Percentiles rank a stretch among this genome's conserved stretches.
Conservation (phyloP, 1,140 invertebrate genomes). For the Micrasema longulum region DNA sequence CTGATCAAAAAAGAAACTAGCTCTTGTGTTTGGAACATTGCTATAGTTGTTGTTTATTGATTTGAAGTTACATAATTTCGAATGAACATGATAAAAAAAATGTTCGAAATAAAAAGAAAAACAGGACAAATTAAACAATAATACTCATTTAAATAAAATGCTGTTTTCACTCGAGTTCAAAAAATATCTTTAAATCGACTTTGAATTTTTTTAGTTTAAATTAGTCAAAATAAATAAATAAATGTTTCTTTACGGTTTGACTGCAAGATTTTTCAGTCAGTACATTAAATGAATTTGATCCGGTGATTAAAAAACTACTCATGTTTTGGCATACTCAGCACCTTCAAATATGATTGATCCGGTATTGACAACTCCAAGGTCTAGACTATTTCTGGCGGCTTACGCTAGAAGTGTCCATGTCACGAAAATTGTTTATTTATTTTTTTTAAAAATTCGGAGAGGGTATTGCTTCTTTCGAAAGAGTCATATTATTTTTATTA, state of each 20-base stretch:
- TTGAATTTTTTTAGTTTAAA: not conserved
- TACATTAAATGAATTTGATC: not conserved
- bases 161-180: too few relatives aligned
- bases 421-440: not conserved
- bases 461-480: too few relatives aligned
- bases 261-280: not conserved
- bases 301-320: too few relatives aligned
- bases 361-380: slow-evolving; percentile 15
- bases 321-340: not conserved
- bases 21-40: too few relatives aligned
- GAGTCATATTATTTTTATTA: not conserved
- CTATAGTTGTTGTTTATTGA: too few relatives aligned
- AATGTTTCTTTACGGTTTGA: not conserved
- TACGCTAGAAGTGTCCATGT: not conserved
- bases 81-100: too few relatives aligned
- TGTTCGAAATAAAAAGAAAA: not conserved
- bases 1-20: too few relatives aligned
- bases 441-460: not conserved
- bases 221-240: not conserved
- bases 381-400: not conserved
- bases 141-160: not conserved
- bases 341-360: slow-evolving; percentile 9
- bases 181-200: too few relatives aligned
- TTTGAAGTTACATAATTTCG: too few relatives aligned
- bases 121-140: not conserved